Conservation (phyloP, 1,140 invertebrate genomes). For the Linepithema humile region DNA sequence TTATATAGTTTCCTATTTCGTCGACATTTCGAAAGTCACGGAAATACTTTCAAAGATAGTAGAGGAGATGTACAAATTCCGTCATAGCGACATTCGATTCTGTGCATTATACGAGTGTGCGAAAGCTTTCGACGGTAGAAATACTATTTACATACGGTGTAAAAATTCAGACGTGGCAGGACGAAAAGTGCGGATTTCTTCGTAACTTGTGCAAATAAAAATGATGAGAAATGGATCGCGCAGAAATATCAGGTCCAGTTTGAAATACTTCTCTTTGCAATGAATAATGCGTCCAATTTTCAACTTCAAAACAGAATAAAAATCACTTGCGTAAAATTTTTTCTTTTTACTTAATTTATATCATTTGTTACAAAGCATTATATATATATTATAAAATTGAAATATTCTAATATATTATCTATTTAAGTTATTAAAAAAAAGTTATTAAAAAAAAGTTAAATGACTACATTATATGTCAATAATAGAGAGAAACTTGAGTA, state of each 20-base stretch:
- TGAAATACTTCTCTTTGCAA: neutral
- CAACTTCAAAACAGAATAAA: neutral
- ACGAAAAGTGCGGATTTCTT: neutral
- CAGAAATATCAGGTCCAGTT: neutral
- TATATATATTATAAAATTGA: too few species aligned
- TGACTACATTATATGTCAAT: neutral
- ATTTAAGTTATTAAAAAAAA: too few species aligned
- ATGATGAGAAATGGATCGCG: neutral
- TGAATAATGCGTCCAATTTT: neutral
- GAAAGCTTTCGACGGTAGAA: neutral
- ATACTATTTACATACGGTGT: slow-evolving; percentile 34
- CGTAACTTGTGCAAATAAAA: neutral
- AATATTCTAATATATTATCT: too few species aligned
- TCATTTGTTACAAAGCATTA: too few species aligned
- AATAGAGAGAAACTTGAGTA: neutral
- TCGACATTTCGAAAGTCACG: slow-evolving; percentile 20
- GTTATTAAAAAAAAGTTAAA: neutral
- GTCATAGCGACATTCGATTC: neutral
- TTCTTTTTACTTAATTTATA: too few species aligned
- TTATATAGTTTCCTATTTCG: neutral
- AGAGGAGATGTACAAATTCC: slow-evolving; percentile 27
- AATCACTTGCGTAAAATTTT: neutral
- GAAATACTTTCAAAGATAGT: neutral
- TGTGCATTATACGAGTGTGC: neutral
- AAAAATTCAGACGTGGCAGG: slow-evolving; percentile 13